A percentile compares a stretch with the other conserved stretches of the same genome.
These are phyloP conservation scores for Hafferia zeledoni DNA, from an alignment of 2,797 vertebrate species.

Conservation along the genomic window DNA sequence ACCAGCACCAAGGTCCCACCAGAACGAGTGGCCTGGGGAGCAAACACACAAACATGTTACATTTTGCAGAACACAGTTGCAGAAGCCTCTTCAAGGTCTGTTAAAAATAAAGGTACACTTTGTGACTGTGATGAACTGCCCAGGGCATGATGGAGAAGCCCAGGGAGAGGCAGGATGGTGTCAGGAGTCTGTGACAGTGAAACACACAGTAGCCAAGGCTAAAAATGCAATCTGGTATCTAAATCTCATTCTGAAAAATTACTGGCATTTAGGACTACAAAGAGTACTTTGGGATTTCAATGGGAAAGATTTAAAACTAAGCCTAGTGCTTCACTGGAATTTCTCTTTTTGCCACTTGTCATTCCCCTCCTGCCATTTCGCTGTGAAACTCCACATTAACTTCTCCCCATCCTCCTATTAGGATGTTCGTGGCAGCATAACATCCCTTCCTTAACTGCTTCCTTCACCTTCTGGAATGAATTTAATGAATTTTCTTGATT, in stretches of 20 bases:
- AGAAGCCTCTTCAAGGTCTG: background rate
- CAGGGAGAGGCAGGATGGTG: background rate
- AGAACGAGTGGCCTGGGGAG: slow-evolving; percentile 85
- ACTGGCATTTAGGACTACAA: background rate
- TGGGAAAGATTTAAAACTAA: background rate
- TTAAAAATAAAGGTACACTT: background rate
- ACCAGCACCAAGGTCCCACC: slow-evolving; percentile 92
- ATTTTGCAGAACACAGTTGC: background rate
- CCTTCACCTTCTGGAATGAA: background rate
- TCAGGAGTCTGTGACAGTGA: background rate
- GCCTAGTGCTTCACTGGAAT: background rate
- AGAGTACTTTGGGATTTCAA: background rate
- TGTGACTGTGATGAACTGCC: background rate
- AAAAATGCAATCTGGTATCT: background rate
- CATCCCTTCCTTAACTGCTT: background rate
- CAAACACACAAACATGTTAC: background rate
- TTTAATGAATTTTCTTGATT: background rate
- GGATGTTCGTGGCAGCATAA: background rate
- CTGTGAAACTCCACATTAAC: background rate
- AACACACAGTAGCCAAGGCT: background rate
- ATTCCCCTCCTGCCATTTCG: background rate
- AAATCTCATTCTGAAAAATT: background rate
- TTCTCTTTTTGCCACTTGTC: background rate
- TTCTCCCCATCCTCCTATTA: background rate
- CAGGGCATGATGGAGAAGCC: background rate